phyloP scores from a whole-genome alignment of 2,113 vertebrate species.

The Passerina amoena region DNA sequence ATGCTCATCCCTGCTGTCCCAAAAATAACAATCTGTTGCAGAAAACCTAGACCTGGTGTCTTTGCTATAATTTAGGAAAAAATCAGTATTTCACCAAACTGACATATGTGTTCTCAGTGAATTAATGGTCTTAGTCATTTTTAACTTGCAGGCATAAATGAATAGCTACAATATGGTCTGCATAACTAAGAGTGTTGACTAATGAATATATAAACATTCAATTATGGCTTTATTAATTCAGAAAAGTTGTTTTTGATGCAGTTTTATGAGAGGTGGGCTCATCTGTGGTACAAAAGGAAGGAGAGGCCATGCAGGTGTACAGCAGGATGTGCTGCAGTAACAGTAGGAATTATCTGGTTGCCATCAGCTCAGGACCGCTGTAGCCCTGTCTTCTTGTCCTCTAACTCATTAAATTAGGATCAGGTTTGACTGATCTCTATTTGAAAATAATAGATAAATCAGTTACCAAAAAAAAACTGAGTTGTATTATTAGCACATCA shows the following conservation, averaged over 20 bases:
- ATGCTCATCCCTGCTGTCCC: not conserved
- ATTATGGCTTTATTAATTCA: slow-evolving; percentile 13
- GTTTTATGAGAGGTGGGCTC: not conserved
- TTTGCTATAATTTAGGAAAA: not conserved
- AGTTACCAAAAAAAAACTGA: not conserved
- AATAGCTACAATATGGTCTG: slow-evolving; percentile 20
- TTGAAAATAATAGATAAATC: slow-evolving; percentile 7
- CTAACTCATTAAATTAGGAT: not conserved
- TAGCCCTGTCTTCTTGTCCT: not conserved
- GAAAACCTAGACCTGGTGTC: not conserved
- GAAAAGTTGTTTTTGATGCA: not conserved
- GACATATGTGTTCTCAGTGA: not conserved
- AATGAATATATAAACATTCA: not conserved
- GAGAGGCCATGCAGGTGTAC: not conserved
- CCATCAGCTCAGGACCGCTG: not conserved
- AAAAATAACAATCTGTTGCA: not conserved
- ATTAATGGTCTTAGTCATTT: slow-evolving; percentile 19
- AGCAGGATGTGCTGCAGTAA: not conserved
- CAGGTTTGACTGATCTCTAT: slow-evolving; percentile 10
- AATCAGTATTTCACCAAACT: not conserved
- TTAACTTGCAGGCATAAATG: not conserved
- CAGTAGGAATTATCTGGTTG: not conserved
- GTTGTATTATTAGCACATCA: not conserved
- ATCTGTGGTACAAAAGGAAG: not conserved
- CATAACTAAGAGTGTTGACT: slow-evolving; percentile 28